Conservation (phyloP, 2,113 vertebrate species). For the Otolemur garnettii region DNA sequence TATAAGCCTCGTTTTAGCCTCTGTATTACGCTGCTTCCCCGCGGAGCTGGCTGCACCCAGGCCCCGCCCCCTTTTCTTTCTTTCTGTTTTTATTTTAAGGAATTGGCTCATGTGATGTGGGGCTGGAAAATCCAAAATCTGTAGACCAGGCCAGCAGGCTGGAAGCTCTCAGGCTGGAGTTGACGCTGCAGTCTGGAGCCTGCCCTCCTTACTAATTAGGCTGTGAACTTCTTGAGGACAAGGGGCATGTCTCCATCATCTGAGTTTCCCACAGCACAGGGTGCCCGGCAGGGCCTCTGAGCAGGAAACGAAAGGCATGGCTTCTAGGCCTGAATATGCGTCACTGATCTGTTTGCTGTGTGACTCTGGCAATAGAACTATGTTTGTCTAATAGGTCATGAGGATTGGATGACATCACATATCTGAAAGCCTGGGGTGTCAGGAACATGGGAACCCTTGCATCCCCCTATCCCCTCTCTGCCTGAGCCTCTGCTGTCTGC, state of each 20-base stretch:
- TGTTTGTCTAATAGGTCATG: neutral
- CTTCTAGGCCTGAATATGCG: neutral
- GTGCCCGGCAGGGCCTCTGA: neutral
- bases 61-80: neutral
- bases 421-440: neutral
- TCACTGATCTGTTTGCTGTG: neutral
- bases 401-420: neutral
- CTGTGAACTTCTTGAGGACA: neutral
- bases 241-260: neutral
- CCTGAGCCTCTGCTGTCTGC: constrained; percentile 24
- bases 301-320: neutral
- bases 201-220: neutral
- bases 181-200: neutral
- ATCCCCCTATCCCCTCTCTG: neutral
- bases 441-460: neutral
- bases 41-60: fast-evolving
- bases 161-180: neutral
- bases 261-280: neutral
- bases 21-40: neutral
- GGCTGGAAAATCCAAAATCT: neutral
- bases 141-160: neutral
- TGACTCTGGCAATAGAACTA: neutral
- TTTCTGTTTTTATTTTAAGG: neutral
- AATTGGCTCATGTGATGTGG: neutral
- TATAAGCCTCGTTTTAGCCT: no score